Evolutionary conservation across 2,797 vertebrate genomes (phyloP).

Genomic region (Margarornis squamiger): DNA sequence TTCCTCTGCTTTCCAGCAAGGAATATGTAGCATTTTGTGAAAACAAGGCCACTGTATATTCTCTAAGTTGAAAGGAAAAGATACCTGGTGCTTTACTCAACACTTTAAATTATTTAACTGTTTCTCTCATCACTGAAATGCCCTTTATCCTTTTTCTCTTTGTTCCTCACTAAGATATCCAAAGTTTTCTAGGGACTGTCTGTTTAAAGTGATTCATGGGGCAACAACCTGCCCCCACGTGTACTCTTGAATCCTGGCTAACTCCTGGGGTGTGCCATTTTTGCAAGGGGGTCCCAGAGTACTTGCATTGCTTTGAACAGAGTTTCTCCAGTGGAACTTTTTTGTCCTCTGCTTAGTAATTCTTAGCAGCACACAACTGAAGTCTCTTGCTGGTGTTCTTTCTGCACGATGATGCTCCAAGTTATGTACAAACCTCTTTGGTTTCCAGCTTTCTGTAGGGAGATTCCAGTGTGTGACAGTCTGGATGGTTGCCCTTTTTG

Average conservation of each 20-base stretch:
- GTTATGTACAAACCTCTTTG: not conserved
- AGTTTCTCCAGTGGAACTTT: not conserved
- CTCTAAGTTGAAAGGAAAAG: constrained; percentile 20
- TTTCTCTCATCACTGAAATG: constrained; percentile 12
- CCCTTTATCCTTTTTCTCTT: constrained; percentile 6
- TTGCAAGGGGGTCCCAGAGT: not conserved
- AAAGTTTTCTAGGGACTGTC: constrained; percentile 31
- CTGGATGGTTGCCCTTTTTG: constrained; percentile 29
- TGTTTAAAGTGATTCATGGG: constrained; percentile 4
- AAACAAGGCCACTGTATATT: constrained; percentile 27
- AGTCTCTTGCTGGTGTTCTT: constrained; percentile 32
- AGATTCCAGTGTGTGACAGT: constrained; percentile 22
- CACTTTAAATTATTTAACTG: constrained; percentile 4
- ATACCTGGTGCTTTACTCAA: constrained; percentile 52
- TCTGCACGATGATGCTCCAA: not conserved
- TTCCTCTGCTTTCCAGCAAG: constrained; percentile 50
- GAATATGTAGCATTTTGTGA: constrained; percentile 18
- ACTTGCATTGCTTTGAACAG: constrained; percentile 19
- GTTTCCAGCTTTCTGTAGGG: constrained; percentile 17
- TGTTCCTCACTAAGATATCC: constrained; percentile 24
- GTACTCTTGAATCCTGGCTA: not conserved
- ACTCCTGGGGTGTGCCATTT: not conserved
- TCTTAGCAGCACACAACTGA: constrained; percentile 4
- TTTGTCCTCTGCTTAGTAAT: not conserved
- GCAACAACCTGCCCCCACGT: not conserved